Percentiles rank a stretch among this genome's conserved stretches.
Evolutionary conservation across 2,113 vertebrate genomes (phyloP).

Genomic region (Hucho hucho): DNA sequence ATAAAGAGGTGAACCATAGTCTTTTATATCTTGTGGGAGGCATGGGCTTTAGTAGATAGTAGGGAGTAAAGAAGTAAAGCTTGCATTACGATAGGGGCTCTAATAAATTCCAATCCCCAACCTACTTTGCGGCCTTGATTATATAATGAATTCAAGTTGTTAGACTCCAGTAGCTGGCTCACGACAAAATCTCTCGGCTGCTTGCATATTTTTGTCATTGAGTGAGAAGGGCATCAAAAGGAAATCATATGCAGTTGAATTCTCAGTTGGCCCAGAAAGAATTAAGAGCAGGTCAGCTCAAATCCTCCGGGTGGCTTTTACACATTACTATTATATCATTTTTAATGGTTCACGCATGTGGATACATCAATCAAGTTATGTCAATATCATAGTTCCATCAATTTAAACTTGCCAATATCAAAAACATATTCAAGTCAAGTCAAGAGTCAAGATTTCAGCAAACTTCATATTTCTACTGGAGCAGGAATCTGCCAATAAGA

Average conservation of each 20-base stretch:
- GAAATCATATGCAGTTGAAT: slow-evolving; percentile 21
- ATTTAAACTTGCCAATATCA: slow-evolving; percentile 7
- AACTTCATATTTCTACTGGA: neutral
- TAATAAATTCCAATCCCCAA: slow-evolving; percentile 14
- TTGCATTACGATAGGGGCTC: slow-evolving; percentile 28
- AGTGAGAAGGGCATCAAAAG: slow-evolving; percentile 28
- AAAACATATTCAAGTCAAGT: slow-evolving; percentile 24
- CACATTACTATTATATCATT: slow-evolving; percentile 9
- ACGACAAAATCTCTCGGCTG: slow-evolving; percentile 37
- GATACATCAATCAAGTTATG: slow-evolving; percentile 11
- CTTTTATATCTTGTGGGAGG: slow-evolving; percentile 23
- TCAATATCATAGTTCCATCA: neutral
- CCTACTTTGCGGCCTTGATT: slow-evolving; percentile 46
- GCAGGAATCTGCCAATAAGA: neutral
- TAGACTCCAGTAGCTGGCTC: slow-evolving; percentile 55
- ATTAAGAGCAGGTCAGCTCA: slow-evolving; percentile 8
- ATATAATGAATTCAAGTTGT: slow-evolving; percentile 59
- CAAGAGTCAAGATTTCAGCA: slow-evolving; percentile 22
- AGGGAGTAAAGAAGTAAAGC: neutral
- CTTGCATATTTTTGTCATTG: slow-evolving; percentile 45
- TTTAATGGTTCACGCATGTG: neutral
- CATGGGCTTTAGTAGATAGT: slow-evolving; percentile 13
- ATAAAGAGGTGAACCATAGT: neutral
- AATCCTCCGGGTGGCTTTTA: slow-evolving; percentile 2
- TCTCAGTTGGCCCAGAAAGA: slow-evolving; percentile 23